phyloP scores from a whole-genome alignment of 2,888 invertebrate genomes.

The Caenorhabditis becei region DNA sequence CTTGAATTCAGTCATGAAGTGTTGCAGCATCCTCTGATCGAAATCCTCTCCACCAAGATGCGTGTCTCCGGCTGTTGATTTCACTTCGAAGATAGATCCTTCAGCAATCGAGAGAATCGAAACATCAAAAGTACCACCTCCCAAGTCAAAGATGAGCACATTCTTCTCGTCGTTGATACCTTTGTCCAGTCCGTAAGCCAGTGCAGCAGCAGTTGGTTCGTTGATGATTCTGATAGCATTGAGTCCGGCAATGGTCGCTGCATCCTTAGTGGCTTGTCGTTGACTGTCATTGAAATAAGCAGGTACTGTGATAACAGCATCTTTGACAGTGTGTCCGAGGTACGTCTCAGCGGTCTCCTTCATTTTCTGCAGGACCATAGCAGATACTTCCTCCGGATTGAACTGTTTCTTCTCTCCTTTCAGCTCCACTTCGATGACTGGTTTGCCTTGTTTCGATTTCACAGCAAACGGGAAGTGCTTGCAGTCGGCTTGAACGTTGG shows the following conservation, averaged over 20 bases:
- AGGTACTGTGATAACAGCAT: slow-evolving; percentile 20
- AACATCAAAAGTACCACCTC: too few relatives aligned
- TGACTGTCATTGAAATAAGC: slow-evolving; percentile 67
- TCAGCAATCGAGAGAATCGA: slow-evolving; percentile 99
- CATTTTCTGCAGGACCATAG: slow-evolving; percentile 78
- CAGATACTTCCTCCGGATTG: slow-evolving; percentile 81
- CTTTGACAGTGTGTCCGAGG: background rate
- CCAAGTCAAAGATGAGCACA: too few relatives aligned
- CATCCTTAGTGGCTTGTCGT: too few relatives aligned
- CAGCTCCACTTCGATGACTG: slow-evolving; percentile 87
- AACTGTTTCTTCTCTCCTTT: slow-evolving; percentile 90
- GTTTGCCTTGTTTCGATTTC: slow-evolving; percentile 79
- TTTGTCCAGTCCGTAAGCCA: slow-evolving; percentile 98
- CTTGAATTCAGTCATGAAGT: slow-evolving; percentile 82
- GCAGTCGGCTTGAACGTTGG: slow-evolving; percentile 82
- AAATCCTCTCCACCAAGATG: slow-evolving; percentile 75
- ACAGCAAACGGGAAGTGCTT: slow-evolving; percentile 80
- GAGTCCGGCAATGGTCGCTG: slow-evolving; percentile 96
- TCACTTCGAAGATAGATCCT: slow-evolving; percentile 99
- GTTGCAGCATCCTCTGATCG: slow-evolving; percentile 81
- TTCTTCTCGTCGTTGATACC: too few relatives aligned
- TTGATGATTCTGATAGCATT: slow-evolving; percentile 98
- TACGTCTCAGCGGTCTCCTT: too few relatives aligned
- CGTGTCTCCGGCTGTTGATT: slow-evolving; percentile 89
- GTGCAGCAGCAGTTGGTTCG: slow-evolving; percentile 96